Evolutionary conservation across 2,888 invertebrate species (phyloP), one percentile per base, ranked within the genome.

Genomic region (Portevinia maculata): DNA sequence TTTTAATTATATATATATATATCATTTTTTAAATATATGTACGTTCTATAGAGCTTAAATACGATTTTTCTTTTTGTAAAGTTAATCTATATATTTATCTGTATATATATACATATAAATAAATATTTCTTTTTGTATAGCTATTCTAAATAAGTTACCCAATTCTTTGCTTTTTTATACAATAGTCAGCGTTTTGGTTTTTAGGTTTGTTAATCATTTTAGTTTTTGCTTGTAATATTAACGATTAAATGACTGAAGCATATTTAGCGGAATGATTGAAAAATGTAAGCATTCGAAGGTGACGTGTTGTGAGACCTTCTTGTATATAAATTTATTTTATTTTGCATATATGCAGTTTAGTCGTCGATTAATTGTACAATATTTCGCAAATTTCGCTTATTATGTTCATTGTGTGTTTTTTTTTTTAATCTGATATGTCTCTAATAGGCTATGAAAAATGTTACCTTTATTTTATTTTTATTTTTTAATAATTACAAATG

Each of bases 381-480:
- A 64, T 52, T 75, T 64, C 24, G 64, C 70, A 70, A 64, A 39
- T 37, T 57, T 65, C 48, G 60, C 70, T 46, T 65, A 76, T 64
- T 69, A 64, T 67, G 44, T 69, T 76, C 76, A 76, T 81, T 75
- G 64, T 74, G 65, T 53, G 39, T 53, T n/a, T n/a, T n/a, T n/a
- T n/a, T n/a, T 39, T 57, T 37, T 76, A 17, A 60, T 70, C 87
- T 89, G 89, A 89, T 89, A 89, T 89, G 89, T 89, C 88, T 90
- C 89, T 89, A 89, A 89, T 88, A 89, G 90, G 88, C 90, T 89
- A 89, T 87, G 85, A 88, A 84, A 73, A 84, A 83, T 83, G 60
- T 78, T 83, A 83, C 78, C 70, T 83, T 76, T 52, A 62, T 44
- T 4, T 44, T 17, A 8, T 79, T 69, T 57, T 17, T 67, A 28